Evolutionary conservation across 2,888 invertebrate genomes (phyloP), one percentile per base, ranked within the genome.

Genomic region (Allygus modestus): DNA sequence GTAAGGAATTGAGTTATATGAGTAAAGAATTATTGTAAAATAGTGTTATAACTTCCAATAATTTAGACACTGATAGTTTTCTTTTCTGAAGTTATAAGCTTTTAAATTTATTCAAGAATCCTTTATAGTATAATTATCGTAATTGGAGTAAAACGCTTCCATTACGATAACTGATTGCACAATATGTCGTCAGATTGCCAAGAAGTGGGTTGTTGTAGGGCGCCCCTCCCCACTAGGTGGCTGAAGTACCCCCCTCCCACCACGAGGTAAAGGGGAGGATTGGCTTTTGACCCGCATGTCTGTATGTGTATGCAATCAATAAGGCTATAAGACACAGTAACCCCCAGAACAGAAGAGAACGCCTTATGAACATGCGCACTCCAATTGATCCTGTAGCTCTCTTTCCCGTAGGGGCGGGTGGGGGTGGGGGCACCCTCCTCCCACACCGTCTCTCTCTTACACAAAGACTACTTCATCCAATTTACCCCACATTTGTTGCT

Each of bases 251-350:
- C n/a, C n/a, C n/a, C n/a, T n/a, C n/a, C n/a, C 20, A 4, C 23
- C 58, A 11, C 20, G 23, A 58, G 65, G 65, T 28, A 65, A 23
- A 65, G 31, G 65, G 17, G 65, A 23, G 77, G 46, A 77, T 77
- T 77, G 77, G 77, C 77, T 77, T 77, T 77, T 77, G 77, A 77
- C 51, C 77, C 77, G 77, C 77, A 71, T 77, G 77, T 77, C 77
- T 77, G 77, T 77, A 77, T 77, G 73, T 73, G 73, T 73, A 77
- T 77, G 77, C 46, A 77, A 77, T 77, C 77, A 77, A 77, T 77
- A 77, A 77, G 77, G 77, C 43, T 77, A 51, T 77, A 77, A 77
- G 77, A 77, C 46, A 77, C 77, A 77, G 77, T 77, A 77, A 77
- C 77, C 77, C 73, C 77, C 31, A 71, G 71, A 71, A 71, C 71